Conservation (phyloP, 2,888 invertebrate species). For the Lasioglossum figueresi region DNA sequence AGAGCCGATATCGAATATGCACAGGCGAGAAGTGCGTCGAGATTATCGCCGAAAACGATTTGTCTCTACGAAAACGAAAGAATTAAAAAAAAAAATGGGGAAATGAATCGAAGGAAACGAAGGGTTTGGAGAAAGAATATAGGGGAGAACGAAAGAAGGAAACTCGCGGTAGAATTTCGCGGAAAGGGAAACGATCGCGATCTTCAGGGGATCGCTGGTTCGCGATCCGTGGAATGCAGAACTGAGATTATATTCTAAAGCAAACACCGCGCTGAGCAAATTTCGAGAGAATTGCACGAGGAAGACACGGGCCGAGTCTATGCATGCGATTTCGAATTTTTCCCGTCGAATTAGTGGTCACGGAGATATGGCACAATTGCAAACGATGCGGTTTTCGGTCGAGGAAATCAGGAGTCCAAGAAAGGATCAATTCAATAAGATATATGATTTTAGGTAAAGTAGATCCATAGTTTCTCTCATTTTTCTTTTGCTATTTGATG, state of each 20-base stretch:
- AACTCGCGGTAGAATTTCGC: constrained; percentile 9
- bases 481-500: background rate
- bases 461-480: background rate
- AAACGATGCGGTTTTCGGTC: constrained; percentile 54
- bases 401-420: background rate
- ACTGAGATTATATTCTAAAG: constrained; percentile 58
- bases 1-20: constrained; percentile 61
- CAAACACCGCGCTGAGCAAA: constrained; percentile 32
- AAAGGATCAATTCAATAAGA: background rate
- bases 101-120: background rate
- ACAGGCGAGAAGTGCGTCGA: constrained; percentile 53
- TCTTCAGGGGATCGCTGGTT: constrained; percentile 25
- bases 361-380: constrained; percentile 70
- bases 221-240: constrained; percentile 68
- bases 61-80: constrained; percentile 23
- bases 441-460: background rate
- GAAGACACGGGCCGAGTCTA: constrained; percentile 46
- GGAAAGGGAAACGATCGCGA: background rate
- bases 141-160: background rate
- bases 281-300: constrained; percentile 35
- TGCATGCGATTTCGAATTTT: constrained; percentile 36
- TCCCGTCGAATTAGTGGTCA: constrained; percentile 41
- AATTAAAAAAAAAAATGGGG: constrained; percentile 27
- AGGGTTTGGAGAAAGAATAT: background rate
- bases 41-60: constrained; percentile 49